Evolutionary conservation across 2,797 vertebrate species (phyloP), one percentile per base, ranked within the genome.

Genomic region (Peromyscus attwateri): DNA sequence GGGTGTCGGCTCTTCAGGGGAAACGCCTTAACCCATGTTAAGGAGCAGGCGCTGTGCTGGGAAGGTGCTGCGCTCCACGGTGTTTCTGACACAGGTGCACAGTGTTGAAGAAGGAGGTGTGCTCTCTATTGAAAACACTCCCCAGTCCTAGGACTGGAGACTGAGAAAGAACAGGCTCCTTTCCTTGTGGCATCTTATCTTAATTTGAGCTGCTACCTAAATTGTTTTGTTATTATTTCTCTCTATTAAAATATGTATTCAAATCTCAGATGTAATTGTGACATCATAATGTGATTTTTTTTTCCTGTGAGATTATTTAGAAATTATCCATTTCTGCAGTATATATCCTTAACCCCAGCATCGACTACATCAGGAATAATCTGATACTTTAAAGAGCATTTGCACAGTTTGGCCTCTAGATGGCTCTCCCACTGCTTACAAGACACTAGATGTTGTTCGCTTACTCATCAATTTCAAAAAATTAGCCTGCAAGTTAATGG

Each of bases 341-440:
- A 8, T 10, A 4, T 66, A 60, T 75, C 27, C 46, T 93, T 94
- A 82, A 52, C 46, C 68, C 34, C 46, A 89, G 77, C 90, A 55
- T 95, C 96, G 80, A 21, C 75, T 64, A 64, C 25, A 73, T 4
- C 57, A 3, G 77, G 13, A 93, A 43, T 79, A 46, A 79, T 43
- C 71, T 62, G 75, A 27, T 77, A 83, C 46, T 89, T 68, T 75
- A 81, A 80, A 91, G 37, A 91, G 4, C 29, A 68, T 60, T 73
- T 95, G 31, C 82, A 68, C 52, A 95, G 23, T 71, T 75, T 87
- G 77, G 55, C 96, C 97, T 96, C 95, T 96, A 97, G 97, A 57
- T 92, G 97, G 96, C 97, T 89, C 97, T 92, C 91, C 52, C 64
- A 34, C 82, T 95, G 66, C 84, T 95, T 95, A 77, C 60, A 84